A percentile compares a stretch with the other conserved stretches of the same genome.
These are phyloP conservation scores for Dendrolimus houi DNA, from an alignment of 2,888 invertebrate species.

Conservation along the genomic window DNA sequence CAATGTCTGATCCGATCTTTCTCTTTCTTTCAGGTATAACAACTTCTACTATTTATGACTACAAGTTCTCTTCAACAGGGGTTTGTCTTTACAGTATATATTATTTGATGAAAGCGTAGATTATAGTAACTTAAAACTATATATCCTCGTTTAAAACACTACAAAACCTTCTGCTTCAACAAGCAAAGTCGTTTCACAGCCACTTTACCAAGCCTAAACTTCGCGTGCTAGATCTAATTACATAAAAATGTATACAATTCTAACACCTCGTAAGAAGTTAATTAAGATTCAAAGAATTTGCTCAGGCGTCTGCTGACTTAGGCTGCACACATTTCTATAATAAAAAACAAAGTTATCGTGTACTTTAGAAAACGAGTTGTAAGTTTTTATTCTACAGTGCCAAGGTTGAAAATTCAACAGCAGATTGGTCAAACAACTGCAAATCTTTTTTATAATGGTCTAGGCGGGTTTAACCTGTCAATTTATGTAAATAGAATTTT, in stretches of 20 bases:
- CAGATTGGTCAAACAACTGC: conserved; percentile 15
- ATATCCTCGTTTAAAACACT: not conserved
- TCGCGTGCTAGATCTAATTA: conserved; percentile 67
- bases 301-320: not conserved
- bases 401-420: conserved; percentile 5
- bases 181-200: conserved; percentile 19
- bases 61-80: too few relatives aligned
- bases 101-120: too few relatives aligned
- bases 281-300: conserved; percentile 48
- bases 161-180: not conserved
- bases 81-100: too few relatives aligned
- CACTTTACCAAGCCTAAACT: conserved; percentile 1
- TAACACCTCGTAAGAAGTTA: conserved; percentile 64
- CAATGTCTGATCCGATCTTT: too few relatives aligned
- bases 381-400: not conserved
- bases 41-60: too few relatives aligned
- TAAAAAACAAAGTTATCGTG: not conserved
- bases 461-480: conserved; percentile 54
- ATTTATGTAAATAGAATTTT: conserved; percentile 59
- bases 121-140: not conserved
- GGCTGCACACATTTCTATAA: not conserved
- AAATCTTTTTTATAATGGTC: conserved; percentile 20
- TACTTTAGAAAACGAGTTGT: not conserved
- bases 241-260: conserved; percentile 51
- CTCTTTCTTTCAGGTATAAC: too few relatives aligned